Evolutionary conservation across 2,113 vertebrate genomes (phyloP).

Genomic region (Menidia beryllina): DNA sequence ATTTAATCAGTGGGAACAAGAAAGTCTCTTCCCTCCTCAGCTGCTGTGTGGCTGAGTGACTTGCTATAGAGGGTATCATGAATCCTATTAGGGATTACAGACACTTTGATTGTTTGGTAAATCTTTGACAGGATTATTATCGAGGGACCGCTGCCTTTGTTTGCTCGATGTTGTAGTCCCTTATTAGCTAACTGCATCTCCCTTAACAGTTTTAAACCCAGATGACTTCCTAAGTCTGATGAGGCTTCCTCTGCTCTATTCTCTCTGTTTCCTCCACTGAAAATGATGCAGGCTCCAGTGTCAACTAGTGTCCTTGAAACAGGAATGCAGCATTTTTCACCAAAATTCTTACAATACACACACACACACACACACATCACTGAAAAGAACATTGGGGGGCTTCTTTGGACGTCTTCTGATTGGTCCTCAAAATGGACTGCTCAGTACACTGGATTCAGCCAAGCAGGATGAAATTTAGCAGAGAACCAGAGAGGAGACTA

Average conservation of each 20-base stretch:
- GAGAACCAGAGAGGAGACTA: slow-evolving; percentile 36
- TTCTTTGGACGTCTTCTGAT: slow-evolving; percentile 28
- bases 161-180: slow-evolving; percentile 25
- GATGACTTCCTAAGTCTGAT: slow-evolving; percentile 41
- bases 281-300: slow-evolving; percentile 34
- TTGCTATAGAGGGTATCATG: slow-evolving; percentile 9
- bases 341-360: slow-evolving; percentile 7
- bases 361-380: not conserved
- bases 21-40: slow-evolving; percentile 15
- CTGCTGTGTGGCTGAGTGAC: slow-evolving; percentile 8
- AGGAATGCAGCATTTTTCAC: slow-evolving; percentile 6
- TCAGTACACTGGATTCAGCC: slow-evolving; percentile 50
- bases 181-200: slow-evolving; percentile 47
- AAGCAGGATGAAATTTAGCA: slow-evolving; percentile 60
- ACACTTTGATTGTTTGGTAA: slow-evolving; percentile 37
- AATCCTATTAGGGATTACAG: slow-evolving; percentile 51
- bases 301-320: not conserved
- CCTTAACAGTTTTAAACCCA: slow-evolving; percentile 47
- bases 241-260: slow-evolving; percentile 13
- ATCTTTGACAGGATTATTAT: slow-evolving; percentile 27
- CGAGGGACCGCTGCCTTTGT: slow-evolving; percentile 31
- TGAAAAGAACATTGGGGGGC: not conserved
- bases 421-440: slow-evolving; percentile 21
- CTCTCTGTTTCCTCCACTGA: slow-evolving; percentile 25
- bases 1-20: not conserved